A percentile compares a stretch with the other conserved stretches of the same genome.
phyloP scores from a whole-genome alignment of 2,113 vertebrate genomes.

The Astatoreochromis straeleni region DNA sequence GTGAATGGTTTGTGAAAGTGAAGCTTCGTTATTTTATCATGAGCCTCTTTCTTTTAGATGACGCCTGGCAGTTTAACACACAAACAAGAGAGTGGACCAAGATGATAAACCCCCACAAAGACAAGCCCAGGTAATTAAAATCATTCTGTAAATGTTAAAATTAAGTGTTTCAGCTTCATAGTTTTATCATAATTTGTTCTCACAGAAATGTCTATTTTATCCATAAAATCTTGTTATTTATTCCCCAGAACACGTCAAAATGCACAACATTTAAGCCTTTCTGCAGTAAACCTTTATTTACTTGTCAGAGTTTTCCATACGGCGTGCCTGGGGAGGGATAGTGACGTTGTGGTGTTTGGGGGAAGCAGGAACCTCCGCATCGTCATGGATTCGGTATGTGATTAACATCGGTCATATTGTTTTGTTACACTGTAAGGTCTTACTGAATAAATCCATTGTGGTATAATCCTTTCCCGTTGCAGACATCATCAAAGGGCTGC shows the following conservation, averaged over 20 bases:
- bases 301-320: constrained; percentile 84
- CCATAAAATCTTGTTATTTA: background rate
- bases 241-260: accelerated
- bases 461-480: background rate
- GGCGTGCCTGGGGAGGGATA: constrained; percentile 83
- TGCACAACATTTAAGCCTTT: background rate
- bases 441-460: background rate
- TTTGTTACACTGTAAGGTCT: background rate
- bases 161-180: background rate
- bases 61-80: constrained; percentile 85
- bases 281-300: background rate
- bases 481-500: background rate
- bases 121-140: constrained; percentile 81
- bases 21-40: accelerated
- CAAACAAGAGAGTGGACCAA: constrained; percentile 79
- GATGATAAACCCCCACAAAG: constrained; percentile 75
- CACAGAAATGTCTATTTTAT: background rate
- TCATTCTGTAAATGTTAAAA: background rate
- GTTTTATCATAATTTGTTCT: background rate
- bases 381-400: constrained; percentile 83
- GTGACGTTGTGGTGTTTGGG: constrained; percentile 90
- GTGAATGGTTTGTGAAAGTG: background rate
- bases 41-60: constrained; percentile 62
- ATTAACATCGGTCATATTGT: accelerated
- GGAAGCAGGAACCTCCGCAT: constrained; percentile 86